A percentile compares a stretch with the other conserved stretches of the same genome.
Conservation (phyloP, 2,888 invertebrate species). For the Ormia ochracea region DNA sequence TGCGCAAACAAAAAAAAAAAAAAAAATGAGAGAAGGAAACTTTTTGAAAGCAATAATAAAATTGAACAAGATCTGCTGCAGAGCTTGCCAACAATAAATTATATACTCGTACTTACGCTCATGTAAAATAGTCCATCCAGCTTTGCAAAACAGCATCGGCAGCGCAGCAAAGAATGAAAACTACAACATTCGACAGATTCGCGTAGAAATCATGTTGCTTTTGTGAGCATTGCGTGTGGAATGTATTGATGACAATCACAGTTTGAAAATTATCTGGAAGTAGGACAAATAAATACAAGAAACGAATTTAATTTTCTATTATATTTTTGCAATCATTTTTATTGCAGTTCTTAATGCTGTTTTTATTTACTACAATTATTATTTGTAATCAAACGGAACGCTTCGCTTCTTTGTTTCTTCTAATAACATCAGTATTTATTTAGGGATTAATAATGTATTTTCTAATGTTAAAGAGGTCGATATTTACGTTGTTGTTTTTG, state of each 20-base stretch:
- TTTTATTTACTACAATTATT: neutral
- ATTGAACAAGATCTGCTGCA: slow-evolving; percentile 18
- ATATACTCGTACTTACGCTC: slow-evolving; percentile 25
- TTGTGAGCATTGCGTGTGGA: slow-evolving; percentile 6
- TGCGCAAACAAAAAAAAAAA: neutral
- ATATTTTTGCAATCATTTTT: slow-evolving; percentile 18
- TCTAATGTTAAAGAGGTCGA: neutral
- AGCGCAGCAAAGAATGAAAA: neutral
- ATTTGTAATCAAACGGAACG: slow-evolving; percentile 4
- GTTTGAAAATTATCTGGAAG: slow-evolving; percentile 17
- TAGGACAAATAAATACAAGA: slow-evolving; percentile 39
- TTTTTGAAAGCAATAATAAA: neutral
- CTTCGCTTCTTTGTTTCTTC: slow-evolving; percentile 13
- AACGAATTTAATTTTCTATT: slow-evolving; percentile 33
- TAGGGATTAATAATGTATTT: slow-evolving; percentile 14
- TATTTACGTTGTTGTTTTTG: neutral
- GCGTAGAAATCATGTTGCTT: slow-evolving; percentile 44
- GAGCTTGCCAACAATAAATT: slow-evolving; percentile 32
- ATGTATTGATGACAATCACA: slow-evolving; percentile 18
- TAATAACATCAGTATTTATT: slow-evolving; percentile 24
- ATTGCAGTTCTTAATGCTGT: slow-evolving; percentile 18
- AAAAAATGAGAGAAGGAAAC: neutral
- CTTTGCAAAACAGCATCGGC: neutral
- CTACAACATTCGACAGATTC: slow-evolving; percentile 26
- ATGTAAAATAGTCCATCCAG: slow-evolving; percentile 21